phyloP scores from a whole-genome alignment of 2,888 invertebrate genomes.

The Lepetodrilus schrolli region DNA sequence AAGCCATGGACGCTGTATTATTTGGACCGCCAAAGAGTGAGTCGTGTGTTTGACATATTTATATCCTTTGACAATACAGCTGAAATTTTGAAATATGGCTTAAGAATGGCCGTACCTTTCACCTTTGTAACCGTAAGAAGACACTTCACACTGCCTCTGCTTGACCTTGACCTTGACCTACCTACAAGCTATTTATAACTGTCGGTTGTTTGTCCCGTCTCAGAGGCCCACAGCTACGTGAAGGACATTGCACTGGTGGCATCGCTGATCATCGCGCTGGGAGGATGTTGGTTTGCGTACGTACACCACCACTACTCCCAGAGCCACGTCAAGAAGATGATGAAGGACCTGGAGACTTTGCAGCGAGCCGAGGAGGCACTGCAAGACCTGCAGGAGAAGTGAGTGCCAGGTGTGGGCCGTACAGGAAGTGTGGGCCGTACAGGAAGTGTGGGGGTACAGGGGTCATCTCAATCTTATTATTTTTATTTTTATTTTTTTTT shows the following conservation, averaged over 20 bases:
- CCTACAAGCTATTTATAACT: too few species aligned
- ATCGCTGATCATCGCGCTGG: slow-evolving; percentile 87
- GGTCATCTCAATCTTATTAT: too few species aligned
- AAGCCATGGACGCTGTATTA: slow-evolving; percentile 98
- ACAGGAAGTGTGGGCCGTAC: neutral
- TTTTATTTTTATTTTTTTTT: too few species aligned
- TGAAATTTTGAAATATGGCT: too few species aligned
- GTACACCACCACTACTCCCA: slow-evolving; percentile 92
- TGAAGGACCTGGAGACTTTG: slow-evolving; percentile 78
- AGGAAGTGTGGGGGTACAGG: neutral
- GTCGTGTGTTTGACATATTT: too few species aligned
- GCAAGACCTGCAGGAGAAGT: slow-evolving; percentile 84
- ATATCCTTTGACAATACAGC: too few species aligned
- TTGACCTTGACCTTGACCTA: too few species aligned
- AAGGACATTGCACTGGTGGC: slow-evolving; percentile 93
- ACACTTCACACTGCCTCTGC: too few species aligned
- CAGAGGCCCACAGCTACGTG: slow-evolving; percentile 86
- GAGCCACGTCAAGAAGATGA: slow-evolving; percentile 88
- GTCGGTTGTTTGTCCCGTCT: too few species aligned
- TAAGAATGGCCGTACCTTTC: too few species aligned
- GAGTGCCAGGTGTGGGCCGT: slow-evolving; percentile 31
- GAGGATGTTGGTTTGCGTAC: slow-evolving; percentile 93
- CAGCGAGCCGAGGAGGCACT: slow-evolving; percentile 89
- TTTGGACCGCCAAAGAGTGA: slow-evolving; percentile 98
- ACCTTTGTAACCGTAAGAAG: too few species aligned